Evolutionary conservation across 2,797 vertebrate species (phyloP), one percentile per base, ranked within the genome.

Genomic region (Sebastiscus albofasciatus): DNA sequence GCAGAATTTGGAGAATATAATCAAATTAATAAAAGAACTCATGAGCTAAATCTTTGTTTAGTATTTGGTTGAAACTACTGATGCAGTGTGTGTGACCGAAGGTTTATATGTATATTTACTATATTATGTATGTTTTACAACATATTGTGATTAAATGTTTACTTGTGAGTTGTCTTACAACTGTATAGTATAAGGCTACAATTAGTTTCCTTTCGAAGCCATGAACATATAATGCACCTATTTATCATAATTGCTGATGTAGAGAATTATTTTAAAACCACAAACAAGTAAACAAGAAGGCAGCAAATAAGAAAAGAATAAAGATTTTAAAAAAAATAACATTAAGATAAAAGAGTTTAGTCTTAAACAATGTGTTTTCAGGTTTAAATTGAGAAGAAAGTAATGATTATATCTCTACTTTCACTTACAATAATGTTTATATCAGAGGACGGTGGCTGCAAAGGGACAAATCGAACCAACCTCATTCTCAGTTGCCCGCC

Each of bases 371-470:
- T 8, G 7, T 18, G 11, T 27, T 49, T 39, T 31, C 18, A 0
- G 6, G 24, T 54, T 1, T 26, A 6, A 33, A 29, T 16, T 52
- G 3, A 42, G 12, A 61, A 36, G 13, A 36, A 72, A 77, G 3
- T 4, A 3, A 4, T 11, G 4, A 64, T 34, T 1, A 24, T 8
- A 20, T 12, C 61, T 49, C 49, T 2, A 49, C 73, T 39, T 69
- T 66, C 49, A 77, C 33, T 81, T 34, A 61, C 8, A 68, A 7
- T 33, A 31, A 33, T 31, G 55, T 7, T 62, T 60, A 0, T 3
- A 46, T 46, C 16, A 18, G 20, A 31, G 27, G 70, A 96, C 87
- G 93, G 94, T 67, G 81, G 77, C 89, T 70, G 83, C 59, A 2
- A 2, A 86, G 89, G 87, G 87, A 90, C 92, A 93, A 0, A 16